Conservation (phyloP, 1,140 invertebrate species). For the Agraylea sexmaculata region DNA sequence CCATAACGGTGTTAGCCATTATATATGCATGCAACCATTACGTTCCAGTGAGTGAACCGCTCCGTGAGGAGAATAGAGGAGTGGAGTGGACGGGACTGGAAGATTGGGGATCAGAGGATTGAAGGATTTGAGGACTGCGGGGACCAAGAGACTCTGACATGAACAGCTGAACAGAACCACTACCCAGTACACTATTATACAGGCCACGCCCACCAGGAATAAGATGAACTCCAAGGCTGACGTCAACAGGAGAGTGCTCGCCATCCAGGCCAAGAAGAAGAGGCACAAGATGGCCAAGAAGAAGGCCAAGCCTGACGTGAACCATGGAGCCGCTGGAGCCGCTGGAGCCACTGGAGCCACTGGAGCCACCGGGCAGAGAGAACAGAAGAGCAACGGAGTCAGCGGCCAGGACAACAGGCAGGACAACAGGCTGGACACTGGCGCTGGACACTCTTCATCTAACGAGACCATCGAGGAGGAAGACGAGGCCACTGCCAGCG, state of each 20-base stretch:
- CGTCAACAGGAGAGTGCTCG: slow-evolving; percentile 74
- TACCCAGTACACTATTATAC: no score
- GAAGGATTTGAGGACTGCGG: no score
- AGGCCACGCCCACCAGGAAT: no score
- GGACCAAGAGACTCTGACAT: no score
- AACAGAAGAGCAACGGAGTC: slow-evolving; percentile 35
- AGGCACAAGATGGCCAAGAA: slow-evolving; percentile 74
- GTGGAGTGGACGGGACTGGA: no score
- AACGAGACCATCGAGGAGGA: slow-evolving; percentile 70
- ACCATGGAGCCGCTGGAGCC: slow-evolving; percentile 40
- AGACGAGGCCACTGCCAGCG: slow-evolving; percentile 62
- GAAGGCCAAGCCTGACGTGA: slow-evolving; percentile 54
- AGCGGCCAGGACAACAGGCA: slow-evolving; percentile 37
- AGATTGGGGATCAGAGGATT: no score
- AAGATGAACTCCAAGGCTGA: slow-evolving; percentile 79
- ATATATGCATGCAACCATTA: no score
- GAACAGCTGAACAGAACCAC: no score
- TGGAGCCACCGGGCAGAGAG: slow-evolving; percentile 26
- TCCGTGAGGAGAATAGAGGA: no score
- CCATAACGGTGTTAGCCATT: no score
- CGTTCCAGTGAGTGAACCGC: no score
- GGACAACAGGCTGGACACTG: slow-evolving; percentile 49
- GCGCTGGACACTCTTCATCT: slow-evolving; percentile 67
- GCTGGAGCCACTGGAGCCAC: slow-evolving; percentile 16
- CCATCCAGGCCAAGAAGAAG: slow-evolving; percentile 82